Conservation (phyloP, 2,888 invertebrate species). For the Agriotes lineatus region DNA sequence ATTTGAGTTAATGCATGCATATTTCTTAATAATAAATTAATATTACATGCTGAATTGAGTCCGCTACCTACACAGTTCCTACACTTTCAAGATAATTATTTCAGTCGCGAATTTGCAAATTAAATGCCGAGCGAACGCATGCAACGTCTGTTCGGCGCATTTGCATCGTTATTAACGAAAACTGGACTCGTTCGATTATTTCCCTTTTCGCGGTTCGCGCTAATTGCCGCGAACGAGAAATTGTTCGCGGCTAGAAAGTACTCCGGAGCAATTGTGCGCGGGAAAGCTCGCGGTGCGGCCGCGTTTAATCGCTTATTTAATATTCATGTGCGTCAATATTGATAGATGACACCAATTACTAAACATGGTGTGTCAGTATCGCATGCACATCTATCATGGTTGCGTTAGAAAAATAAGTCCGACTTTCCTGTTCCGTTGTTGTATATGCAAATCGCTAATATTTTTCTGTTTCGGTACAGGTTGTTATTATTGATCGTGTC, state of each 20-base stretch:
- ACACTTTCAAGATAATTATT: constrained; percentile 41
- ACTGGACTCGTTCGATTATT: background rate
- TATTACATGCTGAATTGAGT: constrained; percentile 42
- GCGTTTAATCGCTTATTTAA: constrained; percentile 40
- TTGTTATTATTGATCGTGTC: too few relatives aligned
- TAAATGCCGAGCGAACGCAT: constrained; percentile 13
- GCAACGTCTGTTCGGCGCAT: background rate
- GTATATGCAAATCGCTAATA: background rate
- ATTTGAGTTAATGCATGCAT: constrained; percentile 35
- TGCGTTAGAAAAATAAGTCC: background rate
- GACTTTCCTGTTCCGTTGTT: constrained; percentile 8
- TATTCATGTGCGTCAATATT: constrained; percentile 42
- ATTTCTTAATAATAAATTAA: constrained; percentile 45
- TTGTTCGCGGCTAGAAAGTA: too few relatives aligned
- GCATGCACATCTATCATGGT: constrained; percentile 5
- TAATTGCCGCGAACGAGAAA: too few relatives aligned
- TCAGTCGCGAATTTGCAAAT: constrained; percentile 26
- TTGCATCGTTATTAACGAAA: background rate
- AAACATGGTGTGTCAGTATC: constrained; percentile 36
- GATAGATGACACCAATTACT: constrained; percentile 47
- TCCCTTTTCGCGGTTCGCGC: too few relatives aligned
- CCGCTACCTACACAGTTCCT: constrained; percentile 43
- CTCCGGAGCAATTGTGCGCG: background rate
- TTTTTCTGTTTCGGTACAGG: too few relatives aligned
- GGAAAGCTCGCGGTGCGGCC: constrained; percentile 7